Percentiles rank a stretch among this genome's conserved stretches.
These are phyloP conservation scores for Parochlus steinenii DNA, from an alignment of 2,888 invertebrate genomes.

Conservation along the genomic window DNA sequence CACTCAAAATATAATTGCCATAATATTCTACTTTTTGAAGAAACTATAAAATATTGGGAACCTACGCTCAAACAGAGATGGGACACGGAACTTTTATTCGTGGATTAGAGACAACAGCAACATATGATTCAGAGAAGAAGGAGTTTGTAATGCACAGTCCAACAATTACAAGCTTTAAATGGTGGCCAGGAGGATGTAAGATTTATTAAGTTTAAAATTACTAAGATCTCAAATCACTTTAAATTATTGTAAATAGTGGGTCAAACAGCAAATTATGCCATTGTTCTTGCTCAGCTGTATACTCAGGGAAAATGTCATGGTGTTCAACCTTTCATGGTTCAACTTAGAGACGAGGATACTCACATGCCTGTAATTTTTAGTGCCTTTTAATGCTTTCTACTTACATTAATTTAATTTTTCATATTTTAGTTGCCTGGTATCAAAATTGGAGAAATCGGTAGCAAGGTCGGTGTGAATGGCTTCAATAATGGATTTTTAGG, in stretches of 20 bases:
- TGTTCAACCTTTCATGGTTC: constrained; percentile 85
- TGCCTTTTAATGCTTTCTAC: no score
- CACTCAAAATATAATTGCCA: no score
- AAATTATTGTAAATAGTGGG: no score
- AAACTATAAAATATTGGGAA: constrained; percentile 62
- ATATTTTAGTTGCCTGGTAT: constrained; percentile 82
- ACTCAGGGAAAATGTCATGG: constrained; percentile 72
- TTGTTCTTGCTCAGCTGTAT: constrained; percentile 82
- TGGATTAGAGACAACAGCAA: constrained; percentile 75
- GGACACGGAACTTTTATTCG: constrained; percentile 82
- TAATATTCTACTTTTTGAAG: no score
- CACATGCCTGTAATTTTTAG: constrained; percentile 71
- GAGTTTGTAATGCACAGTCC: constrained; percentile 74
- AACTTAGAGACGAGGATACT: constrained; percentile 72
- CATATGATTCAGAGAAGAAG: constrained; percentile 55
- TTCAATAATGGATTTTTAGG: constrained; percentile 89
- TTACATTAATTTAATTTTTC: no score
- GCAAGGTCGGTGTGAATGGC: constrained; percentile 81
- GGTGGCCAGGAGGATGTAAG: constrained; percentile 10
- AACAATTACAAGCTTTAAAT: constrained; percentile 43
- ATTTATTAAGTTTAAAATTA: no score
- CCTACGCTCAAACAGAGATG: constrained; percentile 79
- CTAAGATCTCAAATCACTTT: no score
- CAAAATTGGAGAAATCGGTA: constrained; percentile 87
- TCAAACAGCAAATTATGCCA: constrained; percentile 80